Evolutionary conservation across 2,888 invertebrate genomes (phyloP).

Genomic region (Xestoiulus laeticollis): DNA sequence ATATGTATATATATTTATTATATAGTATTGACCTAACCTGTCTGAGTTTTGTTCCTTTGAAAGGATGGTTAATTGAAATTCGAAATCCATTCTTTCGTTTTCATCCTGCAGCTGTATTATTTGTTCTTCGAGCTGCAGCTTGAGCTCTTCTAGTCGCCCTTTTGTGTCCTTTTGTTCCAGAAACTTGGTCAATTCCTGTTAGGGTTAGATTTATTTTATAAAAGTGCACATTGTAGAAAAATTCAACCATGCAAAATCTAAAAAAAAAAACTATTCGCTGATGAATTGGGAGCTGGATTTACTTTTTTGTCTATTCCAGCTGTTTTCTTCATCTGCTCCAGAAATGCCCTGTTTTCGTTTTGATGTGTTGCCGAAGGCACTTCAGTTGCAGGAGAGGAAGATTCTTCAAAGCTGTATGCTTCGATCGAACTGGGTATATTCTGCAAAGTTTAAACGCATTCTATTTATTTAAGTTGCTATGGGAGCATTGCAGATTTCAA

Average conservation of each 20-base stretch:
- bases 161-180: slow-evolving; percentile 44
- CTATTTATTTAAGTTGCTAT: background rate
- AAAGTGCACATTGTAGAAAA: background rate
- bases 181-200: slow-evolving; percentile 37
- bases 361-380: background rate
- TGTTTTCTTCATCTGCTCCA: slow-evolving; percentile 36
- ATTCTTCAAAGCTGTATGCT: slow-evolving; percentile 48
- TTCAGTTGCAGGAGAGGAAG: slow-evolving; percentile 38
- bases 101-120: slow-evolving; percentile 45
- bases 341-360: background rate
- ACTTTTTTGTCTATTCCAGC: slow-evolving; percentile 34
- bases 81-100: slow-evolving; percentile 39
- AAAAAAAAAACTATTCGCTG: background rate
- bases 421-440: slow-evolving; percentile 36
- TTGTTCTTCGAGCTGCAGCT: slow-evolving; percentile 33
- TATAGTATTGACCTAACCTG: background rate
- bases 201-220: background rate
- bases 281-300: background rate
- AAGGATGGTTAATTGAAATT: background rate
- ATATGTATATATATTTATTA: background rate
- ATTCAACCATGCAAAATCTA: background rate
- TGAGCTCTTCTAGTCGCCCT: slow-evolving; percentile 36
- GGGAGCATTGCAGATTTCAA: background rate
- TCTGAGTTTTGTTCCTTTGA: background rate
- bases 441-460: slow-evolving; percentile 1